Evolutionary conservation across 2,113 vertebrate genomes (phyloP), one percentile per base, ranked within the genome.

Genomic region (Capricornis sumatraensis): DNA sequence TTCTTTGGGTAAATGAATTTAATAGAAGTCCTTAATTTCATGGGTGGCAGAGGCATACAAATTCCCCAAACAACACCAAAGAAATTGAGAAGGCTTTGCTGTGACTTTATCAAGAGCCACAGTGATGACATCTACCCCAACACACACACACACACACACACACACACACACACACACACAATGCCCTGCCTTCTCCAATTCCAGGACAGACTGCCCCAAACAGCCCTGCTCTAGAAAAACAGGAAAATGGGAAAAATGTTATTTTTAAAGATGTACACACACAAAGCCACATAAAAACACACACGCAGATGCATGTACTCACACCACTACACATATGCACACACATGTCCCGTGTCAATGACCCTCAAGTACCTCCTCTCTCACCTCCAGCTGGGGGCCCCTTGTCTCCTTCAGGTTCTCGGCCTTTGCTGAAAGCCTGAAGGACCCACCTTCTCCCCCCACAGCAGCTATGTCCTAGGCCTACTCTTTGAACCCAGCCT

Each of bases 11-110:
- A 40, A 71, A 67, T 60, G 58, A 47, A n/a, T 87, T 47, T 36
- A 86, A 60, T 14, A 85, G 92, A 93, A 55, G 47, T n/a, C 15
- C n/a, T 90, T 90, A 36, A 92, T 36, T 71, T 62, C 43, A 52
- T 8, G 27, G 64, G 43, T 43, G 43, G 2, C 55, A 33, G 74
- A 12, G 27, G 9, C 53, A 62, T 76, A 25, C 79, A 96, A 89
- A 55, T 92, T 64, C 36, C 76, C 43, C 67, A 55, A 84, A 81
- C 11, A 64, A 40, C 58, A 25, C 47, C 53, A 58, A 87, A 78
- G 33, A 91, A 40, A 47, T 17, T 8, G 57, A 96, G 84, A 71
- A 71, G 25, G 3, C 76, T 95, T 53, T 64, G 28, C 36, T 25
- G 47, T 55, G 76, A 52, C 57, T 45, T 78, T 82, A 47, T 3